Base-by-base conservation (phyloP, 2,797 vertebrate species). In the Labroides dimidiatus region DNA sequence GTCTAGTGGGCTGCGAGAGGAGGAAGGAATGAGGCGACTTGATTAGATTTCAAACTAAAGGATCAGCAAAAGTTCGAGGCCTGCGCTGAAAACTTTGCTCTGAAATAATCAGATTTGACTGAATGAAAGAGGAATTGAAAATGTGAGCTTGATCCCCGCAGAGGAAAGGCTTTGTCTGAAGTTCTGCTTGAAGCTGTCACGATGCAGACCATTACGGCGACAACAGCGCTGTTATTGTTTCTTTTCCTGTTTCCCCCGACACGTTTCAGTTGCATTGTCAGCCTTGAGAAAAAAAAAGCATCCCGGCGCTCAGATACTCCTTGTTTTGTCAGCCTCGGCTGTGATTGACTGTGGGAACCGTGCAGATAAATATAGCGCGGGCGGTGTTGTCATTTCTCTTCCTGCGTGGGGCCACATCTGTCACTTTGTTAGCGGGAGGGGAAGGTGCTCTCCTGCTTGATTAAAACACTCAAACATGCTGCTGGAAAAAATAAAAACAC, bases 191-290 rank as follows among this genome's bases (percentile, higher is more conserved):
- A 51, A 24, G 72, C 15, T 67, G 77, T 81, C 77, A 65, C 47
- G 19, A 51, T 48, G 58, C 44, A 1, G 63, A 83, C 81, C 60
- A 20, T 84, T 80, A 81, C 80, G 89, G 84, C 69, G 72, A 87
- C 89, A 87, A 79, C 81, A 27, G 73, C 42, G 56, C 66, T 86
- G 87, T 80, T 78, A 59, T 42, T 20, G 64, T 75, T 77, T 72
- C 69, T 64, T 81, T 92, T 91, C 89, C 92, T 90, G 88, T 86
- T 87, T 82, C 80, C 82, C 58, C 20, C 1, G 43, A 81, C 80
- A 75, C 21, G 36, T 81, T 71, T 83, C 66, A 58, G 60, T 53
- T 41, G 78, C 76, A 84, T 83, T 87, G 87, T 87, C 86, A 82
- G 78, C 73, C 57, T 80, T 64, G 66, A 69, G 66, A 73, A 75